Conservation (phyloP, 2,888 invertebrate genomes). For the Plebejus melissa region DNA sequence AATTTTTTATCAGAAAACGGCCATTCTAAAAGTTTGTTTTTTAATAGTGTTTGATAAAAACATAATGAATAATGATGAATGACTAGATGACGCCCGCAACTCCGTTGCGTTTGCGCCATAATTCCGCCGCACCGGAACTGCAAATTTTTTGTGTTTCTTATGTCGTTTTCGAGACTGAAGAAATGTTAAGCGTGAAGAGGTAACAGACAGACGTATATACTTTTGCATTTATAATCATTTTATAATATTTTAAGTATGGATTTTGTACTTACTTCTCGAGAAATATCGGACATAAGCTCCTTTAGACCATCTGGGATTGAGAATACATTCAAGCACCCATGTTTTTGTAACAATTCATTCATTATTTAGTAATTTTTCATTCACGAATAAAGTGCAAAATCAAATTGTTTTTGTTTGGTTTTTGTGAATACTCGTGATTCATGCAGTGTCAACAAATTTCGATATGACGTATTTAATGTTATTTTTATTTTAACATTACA, state of each 20-base stretch:
- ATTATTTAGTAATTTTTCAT: slow-evolving; percentile 40
- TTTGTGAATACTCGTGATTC: not conserved
- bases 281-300: slow-evolving; percentile 86
- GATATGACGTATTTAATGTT: not conserved
- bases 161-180: too few species aligned
- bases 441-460: not conserved
- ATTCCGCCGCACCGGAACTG: too few species aligned
- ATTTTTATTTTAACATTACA: not conserved
- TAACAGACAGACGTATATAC: too few species aligned
- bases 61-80: too few species aligned
- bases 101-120: too few species aligned
- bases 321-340: slow-evolving; percentile 67
- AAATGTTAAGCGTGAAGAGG: too few species aligned
- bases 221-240: too few species aligned
- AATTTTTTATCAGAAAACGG: too few species aligned
- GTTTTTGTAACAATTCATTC: slow-evolving; percentile 68
- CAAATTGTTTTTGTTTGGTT: not conserved
- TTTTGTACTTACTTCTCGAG: slow-evolving; percentile 78
- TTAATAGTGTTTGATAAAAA: too few species aligned
- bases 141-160: too few species aligned
- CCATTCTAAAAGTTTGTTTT: too few species aligned
- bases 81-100: too few species aligned
- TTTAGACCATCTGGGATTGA: slow-evolving; percentile 83
- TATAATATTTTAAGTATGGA: not conserved
- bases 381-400: not conserved